A percentile compares a stretch with the other conserved stretches of the same genome.
phyloP scores from a whole-genome alignment of 1,140 invertebrate species.

The Drosophila teissieri region DNA sequence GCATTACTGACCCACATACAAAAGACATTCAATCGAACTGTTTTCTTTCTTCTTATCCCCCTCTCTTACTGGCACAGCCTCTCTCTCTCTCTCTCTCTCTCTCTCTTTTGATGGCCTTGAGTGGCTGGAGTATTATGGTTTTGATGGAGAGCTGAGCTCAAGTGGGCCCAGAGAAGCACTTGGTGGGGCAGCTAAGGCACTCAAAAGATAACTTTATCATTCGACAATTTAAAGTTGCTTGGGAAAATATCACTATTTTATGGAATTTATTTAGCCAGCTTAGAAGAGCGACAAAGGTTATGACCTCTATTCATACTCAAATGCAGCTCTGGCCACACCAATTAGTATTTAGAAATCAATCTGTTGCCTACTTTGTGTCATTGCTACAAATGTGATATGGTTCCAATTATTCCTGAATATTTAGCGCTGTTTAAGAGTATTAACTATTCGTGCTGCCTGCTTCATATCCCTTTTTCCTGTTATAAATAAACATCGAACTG shows the following conservation, averaged over 20 bases:
- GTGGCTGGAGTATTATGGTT: slow-evolving; percentile 50
- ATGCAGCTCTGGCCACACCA: background rate
- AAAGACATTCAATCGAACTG: slow-evolving; percentile 76
- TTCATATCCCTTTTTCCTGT: slow-evolving; percentile 4
- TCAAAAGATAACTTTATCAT: slow-evolving; percentile 38
- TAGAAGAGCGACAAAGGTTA: background rate
- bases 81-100: background rate
- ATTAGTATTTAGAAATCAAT: too few species aligned
- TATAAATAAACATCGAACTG: slow-evolving; percentile 53
- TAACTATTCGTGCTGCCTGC: background rate
- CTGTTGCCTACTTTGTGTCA: too few species aligned
- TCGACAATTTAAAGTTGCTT: slow-evolving; percentile 6
- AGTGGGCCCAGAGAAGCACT: slow-evolving; percentile 35
- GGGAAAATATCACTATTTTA: background rate
- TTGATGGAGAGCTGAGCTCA: slow-evolving; percentile 39
- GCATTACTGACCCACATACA: slow-evolving; percentile 77
- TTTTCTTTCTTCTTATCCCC: slow-evolving; percentile 31
- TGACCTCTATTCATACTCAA: background rate
- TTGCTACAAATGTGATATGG: background rate
- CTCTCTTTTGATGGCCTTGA: slow-evolving; percentile 51
- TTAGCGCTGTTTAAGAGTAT: background rate
- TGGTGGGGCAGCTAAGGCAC: slow-evolving; percentile 24
- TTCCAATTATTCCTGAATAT: too few species aligned
- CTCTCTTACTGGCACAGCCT: background rate
- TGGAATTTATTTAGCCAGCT: background rate